Percentiles rank a stretch among this genome's conserved stretches.
These are phyloP conservation scores for Drusus annulatus DNA, from an alignment of 1,140 invertebrate species.

Conservation along the genomic window DNA sequence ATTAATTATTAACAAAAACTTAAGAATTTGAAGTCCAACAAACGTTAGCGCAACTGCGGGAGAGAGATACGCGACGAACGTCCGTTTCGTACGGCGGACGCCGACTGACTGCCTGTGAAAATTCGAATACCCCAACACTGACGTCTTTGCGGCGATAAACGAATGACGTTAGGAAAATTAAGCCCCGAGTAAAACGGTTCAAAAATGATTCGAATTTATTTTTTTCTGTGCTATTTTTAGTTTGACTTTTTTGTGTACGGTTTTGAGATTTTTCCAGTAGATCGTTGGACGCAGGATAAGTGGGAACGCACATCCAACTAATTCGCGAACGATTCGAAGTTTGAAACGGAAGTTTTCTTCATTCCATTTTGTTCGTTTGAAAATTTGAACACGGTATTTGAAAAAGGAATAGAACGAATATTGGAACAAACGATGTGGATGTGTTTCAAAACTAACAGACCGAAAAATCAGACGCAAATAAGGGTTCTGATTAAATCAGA, in stretches of 20 bases:
- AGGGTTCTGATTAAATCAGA: no score
- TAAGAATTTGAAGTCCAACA: not conserved
- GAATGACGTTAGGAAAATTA: not conserved
- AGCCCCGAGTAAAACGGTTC: not conserved
- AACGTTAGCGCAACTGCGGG: not conserved
- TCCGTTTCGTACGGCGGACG: not conserved
- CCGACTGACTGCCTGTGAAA: slow-evolving; percentile 35
- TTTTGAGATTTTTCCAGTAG: not conserved
- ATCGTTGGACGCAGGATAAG: not conserved
- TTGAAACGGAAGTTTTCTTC: slow-evolving; percentile 33
- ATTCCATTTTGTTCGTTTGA: slow-evolving; percentile 16
- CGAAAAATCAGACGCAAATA: no score
- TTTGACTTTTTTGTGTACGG: not conserved
- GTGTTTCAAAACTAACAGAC: no score
- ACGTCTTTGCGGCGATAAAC: not conserved
- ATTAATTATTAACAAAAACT: slow-evolving; percentile 40
- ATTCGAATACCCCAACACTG: slow-evolving; percentile 30
- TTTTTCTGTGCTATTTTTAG: not conserved
- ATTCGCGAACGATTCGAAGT: slow-evolving; percentile 28
- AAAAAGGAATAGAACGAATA: not conserved
- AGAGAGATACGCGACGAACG: slow-evolving; percentile 17
- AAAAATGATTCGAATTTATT: not conserved
- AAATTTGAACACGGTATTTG: not conserved
- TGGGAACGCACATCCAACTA: slow-evolving; percentile 5
- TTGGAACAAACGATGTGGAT: no score